Percentiles rank a stretch among this genome's conserved stretches.
phyloP scores from a whole-genome alignment of 2,888 invertebrate genomes.

The Trichacis sp. region DNA sequence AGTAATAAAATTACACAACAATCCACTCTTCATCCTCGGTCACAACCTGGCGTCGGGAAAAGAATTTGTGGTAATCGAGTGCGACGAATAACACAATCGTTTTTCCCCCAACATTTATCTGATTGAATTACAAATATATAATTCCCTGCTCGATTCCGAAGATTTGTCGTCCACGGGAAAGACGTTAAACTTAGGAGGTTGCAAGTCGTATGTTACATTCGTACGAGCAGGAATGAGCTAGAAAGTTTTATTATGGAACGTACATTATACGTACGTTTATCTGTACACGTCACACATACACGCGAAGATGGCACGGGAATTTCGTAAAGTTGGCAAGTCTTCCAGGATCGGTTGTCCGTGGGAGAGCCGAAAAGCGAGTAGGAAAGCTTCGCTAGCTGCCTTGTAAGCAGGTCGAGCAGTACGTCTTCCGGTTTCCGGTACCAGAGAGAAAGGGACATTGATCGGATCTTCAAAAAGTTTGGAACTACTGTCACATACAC shows the following conservation, averaged over 20 bases:
- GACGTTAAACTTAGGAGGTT: neutral
- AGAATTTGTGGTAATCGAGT: neutral
- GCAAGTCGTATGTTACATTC: slow-evolving; percentile 4
- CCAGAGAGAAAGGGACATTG: slow-evolving; percentile 49
- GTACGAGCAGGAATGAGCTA: neutral
- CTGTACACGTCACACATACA: slow-evolving; percentile 31
- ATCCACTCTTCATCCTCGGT: no score
- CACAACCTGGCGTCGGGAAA: no score
- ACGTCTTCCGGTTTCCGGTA: slow-evolving; percentile 55
- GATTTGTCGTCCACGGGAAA: neutral
- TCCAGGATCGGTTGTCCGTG: slow-evolving; percentile 55
- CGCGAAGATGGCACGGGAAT: slow-evolving; percentile 23
- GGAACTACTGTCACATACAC: slow-evolving; percentile 19
- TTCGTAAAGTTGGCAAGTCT: slow-evolving; percentile 58
- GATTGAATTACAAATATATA: neutral
- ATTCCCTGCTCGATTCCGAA: slow-evolving; percentile 2
- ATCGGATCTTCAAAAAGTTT: slow-evolving; percentile 50
- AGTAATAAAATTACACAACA: no score
- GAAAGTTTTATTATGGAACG: slow-evolving; percentile 26
- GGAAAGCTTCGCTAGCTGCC: slow-evolving; percentile 41
- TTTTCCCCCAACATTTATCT: neutral
- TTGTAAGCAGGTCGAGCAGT: slow-evolving; percentile 57
- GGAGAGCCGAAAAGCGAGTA: slow-evolving; percentile 13
- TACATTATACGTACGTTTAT: slow-evolving; percentile 30
- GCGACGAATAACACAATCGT: neutral